A percentile compares a stretch with the other conserved stretches of the same genome.
Conservation (phyloP, 2,888 invertebrate genomes). For the Tubulanus polymorphus region DNA sequence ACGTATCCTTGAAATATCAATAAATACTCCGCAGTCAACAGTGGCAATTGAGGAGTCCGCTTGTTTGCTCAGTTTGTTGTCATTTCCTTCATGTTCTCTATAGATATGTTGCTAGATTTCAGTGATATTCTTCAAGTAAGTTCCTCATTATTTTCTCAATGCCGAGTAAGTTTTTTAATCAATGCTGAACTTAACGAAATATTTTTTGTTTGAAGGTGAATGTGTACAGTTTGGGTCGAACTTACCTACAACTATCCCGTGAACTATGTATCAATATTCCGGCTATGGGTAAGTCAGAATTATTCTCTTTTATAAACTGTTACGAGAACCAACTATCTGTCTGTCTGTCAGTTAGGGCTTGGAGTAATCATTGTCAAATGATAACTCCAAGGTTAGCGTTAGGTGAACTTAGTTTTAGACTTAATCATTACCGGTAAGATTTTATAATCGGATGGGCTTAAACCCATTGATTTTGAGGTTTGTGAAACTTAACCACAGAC, state of each 20-base stretch:
- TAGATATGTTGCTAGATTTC: conserved; percentile 92
- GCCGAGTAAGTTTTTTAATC: not conserved
- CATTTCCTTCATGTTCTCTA: conserved; percentile 19
- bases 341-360: too few species aligned
- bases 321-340: too few species aligned
- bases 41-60: not conserved
- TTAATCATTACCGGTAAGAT: too few species aligned
- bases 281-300: conserved; percentile 40
- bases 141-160: not conserved
- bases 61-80: not conserved
- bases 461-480: too few species aligned
- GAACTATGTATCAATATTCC: conserved; percentile 72
- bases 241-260: conserved; percentile 82
- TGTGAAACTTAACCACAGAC: too few species aligned
- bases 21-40: not conserved
- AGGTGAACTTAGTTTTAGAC: too few species aligned
- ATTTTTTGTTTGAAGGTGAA: conserved; percentile 68
- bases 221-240: conserved; percentile 90
- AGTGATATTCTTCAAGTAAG: conserved; percentile 76
- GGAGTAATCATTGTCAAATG: too few species aligned
- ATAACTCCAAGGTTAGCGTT: too few species aligned
- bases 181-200: not conserved
- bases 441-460: too few species aligned
- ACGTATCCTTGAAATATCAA: conserved; percentile 77
- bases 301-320: too few species aligned